Evolutionary conservation across 2,797 vertebrate species (phyloP).

Genomic region (Crocidura indochinensis): DNA sequence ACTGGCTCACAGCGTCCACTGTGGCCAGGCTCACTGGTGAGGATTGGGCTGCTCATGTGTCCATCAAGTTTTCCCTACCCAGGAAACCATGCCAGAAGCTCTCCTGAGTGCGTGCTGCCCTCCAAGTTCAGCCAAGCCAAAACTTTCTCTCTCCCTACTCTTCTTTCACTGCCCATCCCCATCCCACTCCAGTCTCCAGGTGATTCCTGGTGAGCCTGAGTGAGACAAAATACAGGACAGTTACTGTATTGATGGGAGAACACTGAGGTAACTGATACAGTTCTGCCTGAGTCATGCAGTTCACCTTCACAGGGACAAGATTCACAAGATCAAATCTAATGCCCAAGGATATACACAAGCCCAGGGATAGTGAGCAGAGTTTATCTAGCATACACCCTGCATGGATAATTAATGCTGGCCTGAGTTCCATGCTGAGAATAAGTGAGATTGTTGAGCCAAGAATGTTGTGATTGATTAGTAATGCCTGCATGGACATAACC

Average conservation of each 20-base stretch:
- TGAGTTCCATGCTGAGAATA: neutral
- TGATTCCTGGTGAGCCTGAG: neutral
- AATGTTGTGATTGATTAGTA: neutral
- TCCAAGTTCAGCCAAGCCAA: fast-evolving
- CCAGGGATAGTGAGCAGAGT: neutral
- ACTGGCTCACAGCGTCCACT: no score
- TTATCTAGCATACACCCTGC: neutral
- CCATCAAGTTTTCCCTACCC: neutral
- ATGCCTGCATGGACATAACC: neutral
- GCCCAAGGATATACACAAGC: neutral
- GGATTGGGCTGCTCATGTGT: no score
- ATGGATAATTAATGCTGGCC: neutral
- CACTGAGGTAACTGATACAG: no score
- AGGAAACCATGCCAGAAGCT: neutral
- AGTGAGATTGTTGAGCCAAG: neutral
- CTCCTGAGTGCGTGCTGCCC: neutral
- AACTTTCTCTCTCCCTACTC: neutral
- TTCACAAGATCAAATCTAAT: neutral
- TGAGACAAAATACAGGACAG: neutral
- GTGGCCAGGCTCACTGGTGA: neutral
- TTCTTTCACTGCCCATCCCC: neutral
- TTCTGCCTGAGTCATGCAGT: no score
- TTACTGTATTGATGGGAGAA: no score
- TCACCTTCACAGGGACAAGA: neutral
- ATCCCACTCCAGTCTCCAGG: no score